Percentiles rank a stretch among this genome's conserved stretches.
Evolutionary conservation across 1,140 invertebrate species (phyloP).

Genomic region (Armadillidium nasatum): DNA sequence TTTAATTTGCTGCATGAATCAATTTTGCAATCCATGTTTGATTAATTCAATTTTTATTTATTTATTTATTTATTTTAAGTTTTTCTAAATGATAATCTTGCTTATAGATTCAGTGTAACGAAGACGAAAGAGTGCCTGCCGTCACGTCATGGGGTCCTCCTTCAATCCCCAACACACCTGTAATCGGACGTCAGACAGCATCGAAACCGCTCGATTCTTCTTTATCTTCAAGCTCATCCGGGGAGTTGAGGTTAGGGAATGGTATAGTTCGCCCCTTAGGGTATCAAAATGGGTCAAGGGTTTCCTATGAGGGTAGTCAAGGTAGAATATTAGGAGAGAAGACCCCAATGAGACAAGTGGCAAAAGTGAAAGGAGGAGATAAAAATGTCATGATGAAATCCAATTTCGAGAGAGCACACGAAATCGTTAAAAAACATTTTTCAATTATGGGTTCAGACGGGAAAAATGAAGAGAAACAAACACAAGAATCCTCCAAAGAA

Average conservation of each 20-base stretch:
- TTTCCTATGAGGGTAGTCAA: not conserved
- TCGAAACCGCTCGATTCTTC: not conserved
- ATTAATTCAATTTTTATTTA: too few species aligned
- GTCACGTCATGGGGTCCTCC: slow-evolving; percentile 41
- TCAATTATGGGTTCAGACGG: not conserved
- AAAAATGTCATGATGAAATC: not conserved
- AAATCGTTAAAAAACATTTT: not conserved
- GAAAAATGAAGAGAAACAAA: not conserved
- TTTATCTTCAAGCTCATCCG: not conserved
- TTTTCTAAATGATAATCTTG: too few species aligned
- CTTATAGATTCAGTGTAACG: slow-evolving; percentile 42
- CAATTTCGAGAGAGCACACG: not conserved
- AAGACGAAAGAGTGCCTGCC: slow-evolving; percentile 40
- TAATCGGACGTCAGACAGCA: slow-evolving; percentile 31
- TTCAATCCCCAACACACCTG: slow-evolving; percentile 42
- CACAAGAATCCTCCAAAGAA: not conserved
- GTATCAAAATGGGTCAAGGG: not conserved
- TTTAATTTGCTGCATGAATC: too few species aligned
- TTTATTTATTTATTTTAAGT: too few species aligned
- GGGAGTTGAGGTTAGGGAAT: not conserved
- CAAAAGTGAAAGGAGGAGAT: not conserved
- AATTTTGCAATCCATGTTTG: too few species aligned
- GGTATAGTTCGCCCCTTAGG: not conserved
- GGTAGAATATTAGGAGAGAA: not conserved
- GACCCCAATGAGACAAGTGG: not conserved